phyloP scores from a whole-genome alignment of 2,888 invertebrate genomes.

The Seira sanloemensis region DNA sequence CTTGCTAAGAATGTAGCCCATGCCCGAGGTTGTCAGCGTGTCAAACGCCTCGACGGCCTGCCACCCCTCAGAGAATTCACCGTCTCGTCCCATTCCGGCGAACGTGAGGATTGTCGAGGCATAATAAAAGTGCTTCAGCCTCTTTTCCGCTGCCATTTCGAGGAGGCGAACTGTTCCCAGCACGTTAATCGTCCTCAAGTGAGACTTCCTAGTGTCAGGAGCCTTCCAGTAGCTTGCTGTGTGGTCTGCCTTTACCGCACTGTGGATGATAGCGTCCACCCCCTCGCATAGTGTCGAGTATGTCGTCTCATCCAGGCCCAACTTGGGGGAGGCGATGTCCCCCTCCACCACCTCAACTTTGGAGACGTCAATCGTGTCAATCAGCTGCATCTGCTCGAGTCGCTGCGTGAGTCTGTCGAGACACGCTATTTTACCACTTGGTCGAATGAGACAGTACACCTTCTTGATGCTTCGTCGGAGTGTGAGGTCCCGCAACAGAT shows the following conservation, averaged over 20 bases:
- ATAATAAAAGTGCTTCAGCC: constrained; percentile 35
- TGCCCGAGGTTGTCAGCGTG: not conserved
- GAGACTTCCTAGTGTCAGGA: not conserved
- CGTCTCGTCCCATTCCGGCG: not conserved
- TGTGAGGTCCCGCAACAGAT: constrained; percentile 35
- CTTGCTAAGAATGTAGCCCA: constrained; percentile 35
- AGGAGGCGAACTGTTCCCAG: constrained; percentile 28
- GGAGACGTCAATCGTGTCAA: not conserved
- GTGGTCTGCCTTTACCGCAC: constrained; percentile 23
- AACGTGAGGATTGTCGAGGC: constrained; percentile 28
- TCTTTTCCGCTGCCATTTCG: constrained; percentile 15
- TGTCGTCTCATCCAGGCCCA: not conserved
- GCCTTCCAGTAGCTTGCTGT: constrained; percentile 36
- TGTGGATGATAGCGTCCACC: constrained; percentile 35
- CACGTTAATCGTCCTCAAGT: constrained; percentile 20
- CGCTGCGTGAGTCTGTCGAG: not conserved
- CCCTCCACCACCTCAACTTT: constrained; percentile 23
- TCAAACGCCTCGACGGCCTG: constrained; percentile 12
- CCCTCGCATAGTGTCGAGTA: constrained; percentile 9
- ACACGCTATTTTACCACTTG: not conserved
- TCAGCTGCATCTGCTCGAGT: not conserved
- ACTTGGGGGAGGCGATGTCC: not conserved
- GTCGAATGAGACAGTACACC: constrained; percentile 41
- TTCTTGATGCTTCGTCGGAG: constrained; percentile 19
- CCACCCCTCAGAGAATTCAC: constrained; percentile 27